Conservation (phyloP, 2,888 invertebrate genomes). For the Archips xylosteana region DNA sequence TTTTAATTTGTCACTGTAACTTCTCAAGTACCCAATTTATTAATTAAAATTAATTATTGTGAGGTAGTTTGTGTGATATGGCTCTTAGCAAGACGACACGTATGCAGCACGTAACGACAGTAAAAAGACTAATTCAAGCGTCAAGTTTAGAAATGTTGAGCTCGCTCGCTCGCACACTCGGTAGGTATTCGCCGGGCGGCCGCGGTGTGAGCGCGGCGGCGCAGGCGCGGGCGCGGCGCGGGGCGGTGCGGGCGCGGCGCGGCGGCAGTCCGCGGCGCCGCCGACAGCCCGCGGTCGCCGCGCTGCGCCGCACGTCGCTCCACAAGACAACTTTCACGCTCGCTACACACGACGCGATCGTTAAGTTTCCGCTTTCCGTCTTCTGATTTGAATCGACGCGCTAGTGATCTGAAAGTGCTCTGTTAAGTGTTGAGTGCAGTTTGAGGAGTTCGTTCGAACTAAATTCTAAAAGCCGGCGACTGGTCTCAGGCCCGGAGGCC, state of each 20-base stretch:
- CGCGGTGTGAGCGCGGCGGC: constrained; percentile 1
- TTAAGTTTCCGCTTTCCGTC: not conserved
- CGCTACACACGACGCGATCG: not conserved
- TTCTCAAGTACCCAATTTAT: too few relatives aligned
- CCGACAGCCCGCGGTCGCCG: constrained; percentile 33
- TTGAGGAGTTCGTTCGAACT: not conserved
- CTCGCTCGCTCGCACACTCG: too few relatives aligned
- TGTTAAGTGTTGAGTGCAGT: constrained; percentile 23
- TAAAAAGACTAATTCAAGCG: too few relatives aligned
- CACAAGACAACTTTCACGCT: constrained; percentile 10
- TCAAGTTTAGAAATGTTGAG: too few relatives aligned
- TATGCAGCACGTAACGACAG: too few relatives aligned
- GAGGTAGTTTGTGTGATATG: too few relatives aligned
- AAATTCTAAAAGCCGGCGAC: not conserved
- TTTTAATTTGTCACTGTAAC: too few relatives aligned
- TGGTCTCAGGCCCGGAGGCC: not conserved
- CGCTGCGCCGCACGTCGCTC: constrained; percentile 19
- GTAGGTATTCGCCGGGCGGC: not conserved
- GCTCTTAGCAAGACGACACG: too few relatives aligned
- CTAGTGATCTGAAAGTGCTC: not conserved
- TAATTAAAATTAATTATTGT: too few relatives aligned
- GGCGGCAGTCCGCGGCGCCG: constrained; percentile 31
- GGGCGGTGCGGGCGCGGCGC: constrained; percentile 14
- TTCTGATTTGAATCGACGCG: not conserved
- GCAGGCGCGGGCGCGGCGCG: constrained; percentile 10